Base-by-base conservation (phyloP, 2,113 vertebrate species). In the Spheniscus mendiculus region DNA sequence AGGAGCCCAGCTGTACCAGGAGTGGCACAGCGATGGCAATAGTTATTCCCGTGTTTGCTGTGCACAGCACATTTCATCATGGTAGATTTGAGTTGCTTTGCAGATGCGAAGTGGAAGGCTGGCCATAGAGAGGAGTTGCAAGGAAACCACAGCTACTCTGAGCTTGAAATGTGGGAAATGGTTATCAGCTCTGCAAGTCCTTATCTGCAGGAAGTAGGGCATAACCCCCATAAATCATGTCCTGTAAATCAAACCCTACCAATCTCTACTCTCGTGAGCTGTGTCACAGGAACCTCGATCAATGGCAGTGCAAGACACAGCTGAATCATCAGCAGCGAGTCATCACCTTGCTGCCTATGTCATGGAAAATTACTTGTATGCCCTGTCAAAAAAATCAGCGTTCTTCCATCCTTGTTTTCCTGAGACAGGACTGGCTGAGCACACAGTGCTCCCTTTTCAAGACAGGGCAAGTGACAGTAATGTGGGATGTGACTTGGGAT, bases 381-480 rank as follows among this genome's bases (percentile, higher is more conserved):
- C 14, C 8, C 26, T 36, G 53, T 45, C 32, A 15, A 26, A 52
- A 23, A 59, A 27, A 21, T 32, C 40, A 32, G 30, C 22, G 27
- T 30, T 32, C 90, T 91, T 93, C 94, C 42, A 11, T 80, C 73
- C 52, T 85, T 72, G n/a, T 95, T 96, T 74, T 55, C 87, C 84
- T 40, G 85, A 84, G 55, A 55, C 66, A 63, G 88, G 67, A 78
- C 90, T 92, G 95, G 85, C 90, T 94, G 94, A 96, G 87, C 87
- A 42, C 76, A 47, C 83, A 10, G 34, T 49, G 61, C 34, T 38
- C 94, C 65, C 34, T 44, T 69, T 26, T 96, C 85, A 92, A 87
- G 94, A 76, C 78, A 88, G 69, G 92, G 78, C 89, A 85, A 93
- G 95, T 85, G 93, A 93, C 91, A 94, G 96, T 61, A 69, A 70